phyloP scores from a whole-genome alignment of 2,888 invertebrate species.

The Heliconius cydno region DNA sequence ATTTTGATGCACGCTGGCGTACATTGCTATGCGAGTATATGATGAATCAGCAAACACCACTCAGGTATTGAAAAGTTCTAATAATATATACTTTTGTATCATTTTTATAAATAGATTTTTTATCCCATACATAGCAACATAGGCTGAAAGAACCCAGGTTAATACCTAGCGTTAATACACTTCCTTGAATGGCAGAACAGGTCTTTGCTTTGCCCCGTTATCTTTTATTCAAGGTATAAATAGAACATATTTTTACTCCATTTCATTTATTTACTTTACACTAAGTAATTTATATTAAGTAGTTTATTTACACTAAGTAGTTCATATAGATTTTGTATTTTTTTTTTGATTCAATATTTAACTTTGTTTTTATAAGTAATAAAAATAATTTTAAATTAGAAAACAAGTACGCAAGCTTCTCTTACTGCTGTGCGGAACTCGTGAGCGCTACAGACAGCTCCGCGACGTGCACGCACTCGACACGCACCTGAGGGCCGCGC shows the following conservation, averaged over 20 bases:
- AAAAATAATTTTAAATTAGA: slow-evolving; percentile 66
- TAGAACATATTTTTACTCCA: not conserved
- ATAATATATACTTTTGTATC: not conserved
- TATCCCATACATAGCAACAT: not conserved
- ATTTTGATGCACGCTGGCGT: slow-evolving; percentile 88
- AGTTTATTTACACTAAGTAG: too few relatives aligned
- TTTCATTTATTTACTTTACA: too few relatives aligned
- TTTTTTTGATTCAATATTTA: not conserved
- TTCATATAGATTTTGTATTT: not conserved
- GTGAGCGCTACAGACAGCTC: slow-evolving; percentile 96
- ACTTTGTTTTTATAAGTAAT: not conserved
- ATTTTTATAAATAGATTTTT: not conserved
- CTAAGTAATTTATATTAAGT: too few relatives aligned
- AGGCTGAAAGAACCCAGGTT: too few relatives aligned
- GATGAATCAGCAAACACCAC: slow-evolving; percentile 97
- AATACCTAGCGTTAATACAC: too few relatives aligned
- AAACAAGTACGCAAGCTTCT: slow-evolving; percentile 96
- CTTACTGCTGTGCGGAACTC: slow-evolving; percentile 96
- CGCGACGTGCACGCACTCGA: slow-evolving; percentile 96
- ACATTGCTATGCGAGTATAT: slow-evolving; percentile 95
- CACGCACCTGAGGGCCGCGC: slow-evolving; percentile 91
- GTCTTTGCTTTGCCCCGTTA: too few relatives aligned
- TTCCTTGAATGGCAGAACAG: too few relatives aligned
- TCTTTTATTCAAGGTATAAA: not conserved
- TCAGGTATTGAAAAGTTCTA: slow-evolving; percentile 71